Conservation (phyloP, 2,888 invertebrate species). For the Cheilosia vulpina region DNA sequence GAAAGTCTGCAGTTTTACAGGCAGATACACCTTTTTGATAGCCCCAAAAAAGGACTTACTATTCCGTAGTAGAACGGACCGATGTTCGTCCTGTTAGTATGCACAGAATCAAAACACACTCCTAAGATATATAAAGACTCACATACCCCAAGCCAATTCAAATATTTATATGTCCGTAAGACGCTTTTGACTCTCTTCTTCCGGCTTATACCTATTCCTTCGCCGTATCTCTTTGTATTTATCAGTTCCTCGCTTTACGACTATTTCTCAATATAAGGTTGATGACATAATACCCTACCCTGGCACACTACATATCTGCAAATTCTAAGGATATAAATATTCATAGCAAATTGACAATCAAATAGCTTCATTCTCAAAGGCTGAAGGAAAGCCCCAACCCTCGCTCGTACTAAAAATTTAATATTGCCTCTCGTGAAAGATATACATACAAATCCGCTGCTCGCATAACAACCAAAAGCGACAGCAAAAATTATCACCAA, state of each 20-base stretch:
- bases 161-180: too few species aligned
- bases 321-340: constrained; percentile 34
- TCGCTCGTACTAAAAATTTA: constrained; percentile 2
- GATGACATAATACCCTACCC: background rate
- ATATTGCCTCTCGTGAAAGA: constrained; percentile 35
- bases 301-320: background rate
- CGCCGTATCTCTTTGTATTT: background rate
- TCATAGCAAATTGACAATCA: constrained; percentile 16
- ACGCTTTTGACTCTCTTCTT: too few species aligned
- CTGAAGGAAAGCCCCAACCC: background rate
- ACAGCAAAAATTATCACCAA: constrained; percentile 47
- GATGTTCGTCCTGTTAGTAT: too few species aligned
- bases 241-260: background rate
- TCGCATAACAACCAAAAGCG: constrained; percentile 4
- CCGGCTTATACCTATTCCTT: too few species aligned
- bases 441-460: constrained; percentile 10
- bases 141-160: too few species aligned
- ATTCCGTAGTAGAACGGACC: too few species aligned
- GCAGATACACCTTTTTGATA: too few species aligned
- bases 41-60: too few species aligned
- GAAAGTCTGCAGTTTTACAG: too few species aligned
- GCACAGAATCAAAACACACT: too few species aligned
- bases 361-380: constrained; percentile 35
- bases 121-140: too few species aligned
- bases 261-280: background rate